A percentile compares a stretch with the other conserved stretches of the same genome.
These are phyloP conservation scores for Coptodon rendalli DNA, from an alignment of 2,113 vertebrate species.

Conservation along the genomic window DNA sequence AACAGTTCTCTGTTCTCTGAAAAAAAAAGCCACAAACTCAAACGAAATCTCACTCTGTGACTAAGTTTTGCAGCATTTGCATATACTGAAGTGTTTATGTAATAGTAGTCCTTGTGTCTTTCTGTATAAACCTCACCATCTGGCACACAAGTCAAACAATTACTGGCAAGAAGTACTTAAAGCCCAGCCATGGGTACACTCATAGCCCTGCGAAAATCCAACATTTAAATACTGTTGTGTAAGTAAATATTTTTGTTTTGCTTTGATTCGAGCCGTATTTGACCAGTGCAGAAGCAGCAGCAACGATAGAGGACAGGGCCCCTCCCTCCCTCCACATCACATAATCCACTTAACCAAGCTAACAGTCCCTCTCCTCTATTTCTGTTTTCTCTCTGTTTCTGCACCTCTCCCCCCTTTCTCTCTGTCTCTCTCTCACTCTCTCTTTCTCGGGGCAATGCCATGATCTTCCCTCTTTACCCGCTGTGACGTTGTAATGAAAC, in stretches of 20 bases:
- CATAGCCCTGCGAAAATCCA: not conserved
- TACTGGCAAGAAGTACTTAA: not conserved
- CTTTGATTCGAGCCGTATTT: constrained; percentile 7
- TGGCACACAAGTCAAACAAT: not conserved
- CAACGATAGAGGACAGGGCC: not conserved
- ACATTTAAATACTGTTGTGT: not conserved
- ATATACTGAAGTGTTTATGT: not conserved
- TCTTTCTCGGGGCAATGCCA: constrained; percentile 30
- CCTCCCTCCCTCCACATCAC: constrained; percentile 20
- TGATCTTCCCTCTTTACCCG: constrained; percentile 37
- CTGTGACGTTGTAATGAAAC: constrained; percentile 49
- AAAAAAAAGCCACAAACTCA: not conserved
- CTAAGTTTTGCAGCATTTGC: not conserved
- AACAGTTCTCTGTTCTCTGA: not conserved
- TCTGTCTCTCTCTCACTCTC: not conserved
- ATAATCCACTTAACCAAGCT: constrained; percentile 45
- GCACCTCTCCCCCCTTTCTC: not conserved
- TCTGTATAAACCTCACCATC: not conserved
- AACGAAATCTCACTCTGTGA: not conserved
- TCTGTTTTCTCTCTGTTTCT: constrained; percentile 21
- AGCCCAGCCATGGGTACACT: not conserved
- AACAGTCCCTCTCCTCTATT: constrained; percentile 18
- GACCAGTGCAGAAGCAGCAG: not conserved
- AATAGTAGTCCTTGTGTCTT: not conserved
- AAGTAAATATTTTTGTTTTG: constrained; percentile 4